A percentile compares a stretch with the other conserved stretches of the same genome.
Evolutionary conservation across 2,113 vertebrate genomes (phyloP).

Genomic region (Phyllostomus hastatus): DNA sequence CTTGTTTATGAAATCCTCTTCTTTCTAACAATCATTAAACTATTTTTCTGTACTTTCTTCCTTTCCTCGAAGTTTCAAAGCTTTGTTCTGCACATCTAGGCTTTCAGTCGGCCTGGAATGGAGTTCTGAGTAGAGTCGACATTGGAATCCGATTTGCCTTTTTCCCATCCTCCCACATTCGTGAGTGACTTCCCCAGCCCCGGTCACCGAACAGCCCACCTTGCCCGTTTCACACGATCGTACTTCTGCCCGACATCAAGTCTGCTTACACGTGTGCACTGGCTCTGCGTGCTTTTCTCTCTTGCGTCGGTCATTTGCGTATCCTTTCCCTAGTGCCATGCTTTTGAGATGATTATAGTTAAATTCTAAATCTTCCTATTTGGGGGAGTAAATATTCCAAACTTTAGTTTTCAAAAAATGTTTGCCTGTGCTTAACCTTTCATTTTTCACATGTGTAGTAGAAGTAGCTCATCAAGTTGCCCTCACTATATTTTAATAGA

Average conservation of each 20-base stretch:
- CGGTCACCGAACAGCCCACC: neutral
- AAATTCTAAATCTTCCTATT: neutral
- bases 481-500: neutral
- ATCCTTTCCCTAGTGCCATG: neutral
- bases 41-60: neutral
- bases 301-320: neutral
- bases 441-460: neutral
- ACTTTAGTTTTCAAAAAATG: neutral
- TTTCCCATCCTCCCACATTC: rapidly evolving
- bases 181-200: neutral
- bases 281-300: neutral
- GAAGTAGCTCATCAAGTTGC: neutral
- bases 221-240: neutral
- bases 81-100: neutral
- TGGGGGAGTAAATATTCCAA: neutral
- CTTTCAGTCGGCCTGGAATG: neutral
- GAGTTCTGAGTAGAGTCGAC: neutral
- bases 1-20: neutral
- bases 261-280: neutral
- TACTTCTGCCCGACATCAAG: neutral
- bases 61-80: neutral
- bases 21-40: neutral
- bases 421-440: neutral
- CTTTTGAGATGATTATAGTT: neutral
- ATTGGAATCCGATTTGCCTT: neutral